Percentiles rank a stretch among this genome's conserved stretches.
phyloP scores from a whole-genome alignment of 2,113 vertebrate genomes.

The Ptyas mucosa region DNA sequence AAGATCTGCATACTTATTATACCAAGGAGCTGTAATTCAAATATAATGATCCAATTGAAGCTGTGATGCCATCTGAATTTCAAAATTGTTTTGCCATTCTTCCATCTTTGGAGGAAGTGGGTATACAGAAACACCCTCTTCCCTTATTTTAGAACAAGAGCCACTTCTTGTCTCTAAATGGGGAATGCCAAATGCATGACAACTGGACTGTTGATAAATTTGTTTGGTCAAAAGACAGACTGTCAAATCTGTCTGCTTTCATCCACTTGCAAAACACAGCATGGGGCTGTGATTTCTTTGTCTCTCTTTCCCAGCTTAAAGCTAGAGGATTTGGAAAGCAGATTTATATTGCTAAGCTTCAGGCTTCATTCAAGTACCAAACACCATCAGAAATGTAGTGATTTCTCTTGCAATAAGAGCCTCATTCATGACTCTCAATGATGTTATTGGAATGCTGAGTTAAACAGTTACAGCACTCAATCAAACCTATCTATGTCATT shows the following conservation, averaged over 20 bases:
- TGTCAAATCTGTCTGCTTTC: slow-evolving; percentile 17
- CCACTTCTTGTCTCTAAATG: background rate
- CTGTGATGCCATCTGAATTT: slow-evolving; percentile 16
- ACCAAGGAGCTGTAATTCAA: background rate
- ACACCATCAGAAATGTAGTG: background rate
- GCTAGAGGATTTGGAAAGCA: background rate
- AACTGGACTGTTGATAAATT: background rate
- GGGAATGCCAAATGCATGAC: background rate
- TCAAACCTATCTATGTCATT: background rate
- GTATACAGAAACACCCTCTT: background rate
- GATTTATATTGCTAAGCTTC: slow-evolving; percentile 5
- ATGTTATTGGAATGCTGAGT: background rate
- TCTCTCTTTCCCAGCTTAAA: background rate
- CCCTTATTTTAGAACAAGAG: background rate
- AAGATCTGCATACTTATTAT: slow-evolving; percentile 25
- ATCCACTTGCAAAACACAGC: slow-evolving; percentile 1
- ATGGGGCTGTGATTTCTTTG: background rate
- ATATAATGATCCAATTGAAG: background rate
- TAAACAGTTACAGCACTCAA: background rate
- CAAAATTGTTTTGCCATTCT: slow-evolving; percentile 9
- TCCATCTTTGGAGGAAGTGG: background rate
- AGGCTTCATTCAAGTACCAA: background rate
- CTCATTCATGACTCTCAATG: background rate
- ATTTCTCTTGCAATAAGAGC: background rate
- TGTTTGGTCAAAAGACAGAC: background rate